A percentile compares a stretch with the other conserved stretches of the same genome.
Conservation (phyloP, 1,140 invertebrate genomes). For the Euglossa dilemma region DNA sequence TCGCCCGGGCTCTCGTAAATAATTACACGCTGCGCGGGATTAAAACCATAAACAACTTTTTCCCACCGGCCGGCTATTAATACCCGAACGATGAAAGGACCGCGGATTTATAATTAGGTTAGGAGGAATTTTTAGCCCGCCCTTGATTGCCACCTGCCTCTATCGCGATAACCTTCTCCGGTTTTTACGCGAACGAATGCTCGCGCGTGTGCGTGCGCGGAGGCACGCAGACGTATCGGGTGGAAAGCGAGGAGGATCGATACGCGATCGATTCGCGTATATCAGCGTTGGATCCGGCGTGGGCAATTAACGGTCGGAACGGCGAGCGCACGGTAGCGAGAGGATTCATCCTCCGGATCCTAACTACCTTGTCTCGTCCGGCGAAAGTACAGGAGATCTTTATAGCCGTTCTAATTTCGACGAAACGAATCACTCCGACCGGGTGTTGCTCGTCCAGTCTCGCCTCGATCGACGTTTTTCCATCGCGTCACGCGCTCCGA, state of each 20-base stretch:
- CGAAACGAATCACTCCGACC: neutral
- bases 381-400: neutral
- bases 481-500: neutral
- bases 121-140: constrained; percentile 18
- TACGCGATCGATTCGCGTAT: too few relatives aligned
- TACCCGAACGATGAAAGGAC: constrained; percentile 32
- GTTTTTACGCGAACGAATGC: neutral
- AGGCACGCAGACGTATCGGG: too few relatives aligned
- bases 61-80: neutral
- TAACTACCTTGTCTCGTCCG: neutral
- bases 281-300: too few relatives aligned
- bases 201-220: neutral
- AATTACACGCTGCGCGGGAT: constrained; percentile 37
- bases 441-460: neutral
- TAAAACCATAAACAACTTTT: constrained; percentile 18
- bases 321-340: too few relatives aligned
- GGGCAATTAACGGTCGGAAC: too few relatives aligned
- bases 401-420: constrained; percentile 1
- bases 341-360: neutral
- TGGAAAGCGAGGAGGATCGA: too few relatives aligned
- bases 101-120: constrained; percentile 29
- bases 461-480: neutral
- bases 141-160: constrained; percentile 6
- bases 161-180: neutral
- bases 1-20: neutral